Percentiles rank a stretch among this genome's conserved stretches.
phyloP scores from a whole-genome alignment of 2,113 vertebrate genomes.

The Chlorodrepanis virens region DNA sequence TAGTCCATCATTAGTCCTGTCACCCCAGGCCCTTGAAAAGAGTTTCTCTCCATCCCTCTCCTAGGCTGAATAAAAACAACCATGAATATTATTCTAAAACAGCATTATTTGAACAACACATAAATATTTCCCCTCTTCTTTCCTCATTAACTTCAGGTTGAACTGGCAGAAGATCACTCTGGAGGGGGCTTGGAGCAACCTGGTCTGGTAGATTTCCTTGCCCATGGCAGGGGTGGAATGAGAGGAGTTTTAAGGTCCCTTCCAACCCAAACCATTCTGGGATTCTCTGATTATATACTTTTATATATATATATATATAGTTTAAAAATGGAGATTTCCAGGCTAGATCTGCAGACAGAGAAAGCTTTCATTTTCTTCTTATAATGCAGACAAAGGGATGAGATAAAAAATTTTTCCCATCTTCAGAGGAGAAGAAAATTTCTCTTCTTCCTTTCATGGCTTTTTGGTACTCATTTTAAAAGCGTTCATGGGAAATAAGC shows the following conservation, averaged over 20 bases:
- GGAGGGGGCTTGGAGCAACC: not conserved
- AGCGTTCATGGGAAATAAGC: not conserved
- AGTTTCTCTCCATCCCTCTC: not conserved
- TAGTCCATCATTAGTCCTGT: not conserved
- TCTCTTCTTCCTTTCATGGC: not conserved
- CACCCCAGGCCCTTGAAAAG: not conserved
- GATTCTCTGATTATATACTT: not conserved
- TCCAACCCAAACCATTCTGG: not conserved
- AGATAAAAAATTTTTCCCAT: not conserved
- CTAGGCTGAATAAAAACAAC: fast-evolving
- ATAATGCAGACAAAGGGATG: not conserved
- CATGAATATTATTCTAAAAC: not conserved
- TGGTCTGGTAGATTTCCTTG: not conserved
- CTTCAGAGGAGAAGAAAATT: not conserved
- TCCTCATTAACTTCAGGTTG: not conserved
- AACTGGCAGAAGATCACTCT: not conserved
- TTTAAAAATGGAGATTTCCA: not conserved
- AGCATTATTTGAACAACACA: not conserved
- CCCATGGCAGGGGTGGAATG: not conserved
- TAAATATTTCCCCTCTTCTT: not conserved
- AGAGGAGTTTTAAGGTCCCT: not conserved
- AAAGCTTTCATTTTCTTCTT: not conserved
- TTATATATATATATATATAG: too few species aligned
- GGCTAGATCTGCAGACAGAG: not conserved
- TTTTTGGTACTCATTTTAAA: not conserved